Evolutionary conservation across 23 tunicate genomes (phyloP).

Genomic region (Styela plicata): DNA sequence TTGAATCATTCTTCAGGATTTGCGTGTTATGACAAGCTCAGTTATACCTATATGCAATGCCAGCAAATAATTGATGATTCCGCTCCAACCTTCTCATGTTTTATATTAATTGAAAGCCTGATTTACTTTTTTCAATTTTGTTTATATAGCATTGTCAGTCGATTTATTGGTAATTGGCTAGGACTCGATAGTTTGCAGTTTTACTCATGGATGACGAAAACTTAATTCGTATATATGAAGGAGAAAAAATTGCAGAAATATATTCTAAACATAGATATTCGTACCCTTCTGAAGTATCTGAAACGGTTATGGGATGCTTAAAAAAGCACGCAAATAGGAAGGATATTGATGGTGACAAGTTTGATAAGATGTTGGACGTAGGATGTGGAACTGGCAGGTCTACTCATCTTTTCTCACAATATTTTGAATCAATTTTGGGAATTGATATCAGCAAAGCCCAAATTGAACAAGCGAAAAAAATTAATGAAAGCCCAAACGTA

Average conservation of each 20-base stretch:
- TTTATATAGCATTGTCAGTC: no score
- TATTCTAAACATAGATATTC: background rate
- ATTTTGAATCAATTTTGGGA: constrained; percentile 1
- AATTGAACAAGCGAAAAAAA: background rate
- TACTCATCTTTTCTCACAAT: background rate
- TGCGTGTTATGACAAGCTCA: no score
- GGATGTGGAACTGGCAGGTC: constrained; percentile 15
- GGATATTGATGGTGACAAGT: background rate
- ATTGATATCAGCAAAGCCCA: constrained; percentile 15
- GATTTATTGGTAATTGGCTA: no score
- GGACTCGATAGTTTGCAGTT: no score
- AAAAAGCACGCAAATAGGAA: no score
- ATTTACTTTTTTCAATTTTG: no score
- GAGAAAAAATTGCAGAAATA: background rate
- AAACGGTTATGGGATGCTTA: background rate
- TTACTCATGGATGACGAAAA: background rate
- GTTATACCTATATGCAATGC: no score
- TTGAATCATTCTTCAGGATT: no score
- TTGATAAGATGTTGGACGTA: background rate
- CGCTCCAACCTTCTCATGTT: no score
- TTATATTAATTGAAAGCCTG: no score
- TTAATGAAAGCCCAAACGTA: background rate
- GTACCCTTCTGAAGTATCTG: background rate
- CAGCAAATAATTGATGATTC: no score
- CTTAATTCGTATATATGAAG: background rate